Evolutionary conservation across 2,113 vertebrate species (phyloP).

Genomic region (Hystrix brachyura): DNA sequence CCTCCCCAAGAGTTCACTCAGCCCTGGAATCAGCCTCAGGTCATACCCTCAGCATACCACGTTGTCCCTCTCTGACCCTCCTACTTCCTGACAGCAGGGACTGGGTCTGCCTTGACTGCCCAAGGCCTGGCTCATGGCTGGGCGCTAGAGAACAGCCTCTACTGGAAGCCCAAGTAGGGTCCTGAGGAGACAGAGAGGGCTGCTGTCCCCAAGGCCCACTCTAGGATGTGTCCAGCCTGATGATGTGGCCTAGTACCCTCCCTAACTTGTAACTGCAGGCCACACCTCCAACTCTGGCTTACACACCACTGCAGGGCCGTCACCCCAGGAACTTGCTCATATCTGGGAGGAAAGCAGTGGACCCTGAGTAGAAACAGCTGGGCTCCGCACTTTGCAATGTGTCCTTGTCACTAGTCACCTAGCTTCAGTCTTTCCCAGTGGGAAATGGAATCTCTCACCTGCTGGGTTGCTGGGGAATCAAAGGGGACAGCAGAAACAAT

Average conservation of each 20-base stretch:
- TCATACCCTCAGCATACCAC: neutral
- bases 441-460: neutral
- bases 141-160: neutral
- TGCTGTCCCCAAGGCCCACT: neutral
- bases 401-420: neutral
- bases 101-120: neutral
- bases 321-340: neutral
- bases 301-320: neutral
- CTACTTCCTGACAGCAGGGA: neutral
- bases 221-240: neutral
- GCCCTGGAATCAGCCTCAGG: neutral
- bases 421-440: neutral
- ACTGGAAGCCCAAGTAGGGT: neutral
- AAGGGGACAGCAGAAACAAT: neutral
- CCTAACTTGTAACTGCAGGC: neutral
- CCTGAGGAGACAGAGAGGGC: neutral
- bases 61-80: neutral
- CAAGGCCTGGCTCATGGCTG: neutral
- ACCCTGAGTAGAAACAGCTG: neutral
- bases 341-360: neutral
- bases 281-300: neutral
- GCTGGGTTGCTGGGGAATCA: neutral
- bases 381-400: neutral
- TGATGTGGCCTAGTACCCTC: too few relatives aligned
- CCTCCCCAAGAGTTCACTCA: neutral